Evolutionary conservation across 2,113 vertebrate genomes (phyloP).

Genomic region (Cygnus buccinator): DNA sequence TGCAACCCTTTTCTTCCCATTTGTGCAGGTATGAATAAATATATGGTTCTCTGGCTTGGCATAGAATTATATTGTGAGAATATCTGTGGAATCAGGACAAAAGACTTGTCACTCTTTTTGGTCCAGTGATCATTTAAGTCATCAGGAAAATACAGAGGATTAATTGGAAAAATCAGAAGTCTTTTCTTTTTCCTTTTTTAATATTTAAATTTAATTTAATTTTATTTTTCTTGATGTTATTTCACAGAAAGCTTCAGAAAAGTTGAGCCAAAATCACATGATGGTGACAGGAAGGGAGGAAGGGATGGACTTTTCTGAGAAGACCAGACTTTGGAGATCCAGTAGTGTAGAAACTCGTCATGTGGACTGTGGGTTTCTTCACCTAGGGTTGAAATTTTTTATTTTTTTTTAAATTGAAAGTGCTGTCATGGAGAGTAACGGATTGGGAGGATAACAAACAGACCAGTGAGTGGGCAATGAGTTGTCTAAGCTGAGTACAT

Average conservation of each 20-base stretch:
- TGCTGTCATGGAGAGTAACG: neutral
- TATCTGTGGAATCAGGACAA: neutral
- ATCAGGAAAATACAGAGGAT: neutral
- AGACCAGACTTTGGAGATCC: neutral
- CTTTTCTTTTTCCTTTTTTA: neutral
- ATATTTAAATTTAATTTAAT: neutral
- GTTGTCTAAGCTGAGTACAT: neutral
- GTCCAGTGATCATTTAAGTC: neutral
- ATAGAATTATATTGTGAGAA: neutral
- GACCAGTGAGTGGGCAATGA: neutral
- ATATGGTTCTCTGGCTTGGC: neutral
- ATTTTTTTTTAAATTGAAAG: neutral
- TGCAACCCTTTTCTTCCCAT: neutral
- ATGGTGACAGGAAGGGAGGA: neutral
- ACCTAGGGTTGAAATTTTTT: fast-evolving
- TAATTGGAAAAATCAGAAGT: neutral
- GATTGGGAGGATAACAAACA: neutral
- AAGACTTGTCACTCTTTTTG: neutral
- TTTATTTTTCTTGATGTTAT: neutral
- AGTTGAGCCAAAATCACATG: neutral
- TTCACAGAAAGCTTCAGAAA: neutral
- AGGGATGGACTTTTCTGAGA: neutral
- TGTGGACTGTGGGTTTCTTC: neutral
- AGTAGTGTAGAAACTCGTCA: neutral
- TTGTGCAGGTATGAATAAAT: neutral